Percentiles rank a stretch among this genome's conserved stretches.
phyloP scores from a whole-genome alignment of 2,888 invertebrate species.

The Amphipoea oculea region DNA sequence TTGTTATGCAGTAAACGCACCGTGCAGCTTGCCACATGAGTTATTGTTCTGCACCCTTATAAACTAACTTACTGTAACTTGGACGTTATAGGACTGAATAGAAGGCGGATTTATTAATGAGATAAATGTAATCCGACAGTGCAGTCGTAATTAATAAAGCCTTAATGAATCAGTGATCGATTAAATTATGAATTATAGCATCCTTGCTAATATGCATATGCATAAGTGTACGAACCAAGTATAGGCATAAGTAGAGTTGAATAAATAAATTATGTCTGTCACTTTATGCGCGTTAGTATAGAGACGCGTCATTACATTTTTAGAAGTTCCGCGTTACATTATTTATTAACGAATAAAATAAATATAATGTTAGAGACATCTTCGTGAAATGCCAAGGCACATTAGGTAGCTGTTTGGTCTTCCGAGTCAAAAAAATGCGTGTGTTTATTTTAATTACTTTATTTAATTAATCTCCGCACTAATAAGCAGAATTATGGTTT shows the following conservation, averaged over 20 bases:
- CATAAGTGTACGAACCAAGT: constrained; percentile 4
- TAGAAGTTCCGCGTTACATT: constrained; percentile 59
- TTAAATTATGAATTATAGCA: constrained; percentile 57
- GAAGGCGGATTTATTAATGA: constrained; percentile 39
- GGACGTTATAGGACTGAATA: constrained; percentile 7
- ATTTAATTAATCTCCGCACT: not conserved
- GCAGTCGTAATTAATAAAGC: constrained; percentile 42
- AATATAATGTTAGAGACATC: constrained; percentile 44
- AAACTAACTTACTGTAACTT: constrained; percentile 25
- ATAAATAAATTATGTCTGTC: constrained; percentile 50
- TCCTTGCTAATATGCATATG: constrained; percentile 58
- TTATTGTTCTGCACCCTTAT: constrained; percentile 38
- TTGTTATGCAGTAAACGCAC: constrained; percentile 42
- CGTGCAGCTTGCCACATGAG: constrained; percentile 37
- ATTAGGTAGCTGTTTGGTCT: constrained; percentile 38
- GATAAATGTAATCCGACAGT: constrained; percentile 19
- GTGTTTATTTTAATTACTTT: constrained; percentile 1
- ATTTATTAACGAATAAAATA: constrained; percentile 48
- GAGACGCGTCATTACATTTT: constrained; percentile 48
- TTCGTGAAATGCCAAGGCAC: constrained; percentile 60
- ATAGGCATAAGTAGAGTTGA: constrained; percentile 27
- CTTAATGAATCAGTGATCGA: constrained; percentile 46
- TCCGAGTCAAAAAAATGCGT: constrained; percentile 23
- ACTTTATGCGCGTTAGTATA: constrained; percentile 43
- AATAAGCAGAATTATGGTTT: not conserved